Evolutionary conservation across 2,113 vertebrate species (phyloP).

Genomic region (Neofelis nebulosa): DNA sequence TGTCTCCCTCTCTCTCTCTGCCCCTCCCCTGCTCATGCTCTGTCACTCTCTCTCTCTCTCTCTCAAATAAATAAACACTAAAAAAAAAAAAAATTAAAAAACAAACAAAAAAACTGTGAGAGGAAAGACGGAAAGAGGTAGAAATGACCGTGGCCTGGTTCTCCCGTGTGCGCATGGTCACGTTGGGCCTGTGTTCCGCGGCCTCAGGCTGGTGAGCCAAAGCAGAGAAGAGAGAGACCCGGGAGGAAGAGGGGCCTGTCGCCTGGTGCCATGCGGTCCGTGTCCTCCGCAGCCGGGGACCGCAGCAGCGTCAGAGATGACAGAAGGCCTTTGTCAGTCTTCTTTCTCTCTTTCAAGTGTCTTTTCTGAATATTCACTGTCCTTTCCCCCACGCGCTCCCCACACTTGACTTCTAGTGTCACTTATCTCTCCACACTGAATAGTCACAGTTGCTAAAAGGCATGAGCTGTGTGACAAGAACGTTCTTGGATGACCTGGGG

Average conservation of each 20-base stretch:
- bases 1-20: too few species aligned
- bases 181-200: rapidly evolving
- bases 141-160: rapidly evolving
- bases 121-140: not conserved
- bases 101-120: not conserved
- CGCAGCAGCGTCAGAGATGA: not conserved
- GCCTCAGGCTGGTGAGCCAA: not conserved
- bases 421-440: not conserved
- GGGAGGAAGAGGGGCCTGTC: too few species aligned
- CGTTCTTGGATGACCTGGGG: not conserved
- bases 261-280: not conserved
- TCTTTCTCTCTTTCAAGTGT: not conserved
- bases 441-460: rapidly evolving
- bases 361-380: too few species aligned
- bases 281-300: not conserved
- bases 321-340: not conserved
- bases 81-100: too few species aligned
- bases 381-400: not conserved
- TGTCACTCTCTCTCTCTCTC: too few species aligned
- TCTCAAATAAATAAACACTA: too few species aligned
- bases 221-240: not conserved
- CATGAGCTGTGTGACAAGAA: not conserved
- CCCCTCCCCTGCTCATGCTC: too few species aligned
- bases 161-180: not conserved
- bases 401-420: not conserved